phyloP scores from a whole-genome alignment of 2,113 vertebrate genomes.

The Marmota flaviventris region DNA sequence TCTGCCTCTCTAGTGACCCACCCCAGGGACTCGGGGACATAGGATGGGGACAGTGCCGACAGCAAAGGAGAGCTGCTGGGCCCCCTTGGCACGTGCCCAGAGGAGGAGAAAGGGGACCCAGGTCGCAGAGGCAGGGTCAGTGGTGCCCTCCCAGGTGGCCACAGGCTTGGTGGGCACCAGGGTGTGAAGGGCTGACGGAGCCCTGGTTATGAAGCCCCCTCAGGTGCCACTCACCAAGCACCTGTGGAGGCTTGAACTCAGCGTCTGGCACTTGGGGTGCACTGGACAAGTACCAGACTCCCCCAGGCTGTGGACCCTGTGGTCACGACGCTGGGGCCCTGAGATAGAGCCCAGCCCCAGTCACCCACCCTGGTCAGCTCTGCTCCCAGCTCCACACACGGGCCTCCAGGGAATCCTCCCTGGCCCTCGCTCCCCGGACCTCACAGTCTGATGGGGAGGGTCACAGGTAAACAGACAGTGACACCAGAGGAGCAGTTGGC shows the following conservation, averaged over 20 bases:
- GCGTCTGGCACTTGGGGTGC: accelerated
- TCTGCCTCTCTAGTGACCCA: background rate
- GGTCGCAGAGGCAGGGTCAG: background rate
- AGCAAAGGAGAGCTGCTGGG: background rate
- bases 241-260: accelerated
- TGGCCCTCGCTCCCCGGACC: no score
- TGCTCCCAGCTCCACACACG: accelerated
- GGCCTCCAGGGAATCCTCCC: background rate
- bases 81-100: no score
- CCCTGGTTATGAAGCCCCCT: accelerated
- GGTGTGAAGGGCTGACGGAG: accelerated
- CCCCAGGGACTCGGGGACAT: background rate
- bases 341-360: background rate
- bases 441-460: background rate
- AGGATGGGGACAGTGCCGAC: accelerated
- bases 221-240: accelerated
- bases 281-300: accelerated
- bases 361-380: background rate
- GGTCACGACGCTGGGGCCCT: accelerated
- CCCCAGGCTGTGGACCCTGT: accelerated
- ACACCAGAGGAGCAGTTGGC: background rate
- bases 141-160: accelerated
- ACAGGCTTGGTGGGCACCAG: background rate
- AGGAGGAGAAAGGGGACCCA: accelerated
- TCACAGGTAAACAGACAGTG: accelerated